Base-by-base conservation (phyloP, 2,797 vertebrate species). In the Huso huso region DNA sequence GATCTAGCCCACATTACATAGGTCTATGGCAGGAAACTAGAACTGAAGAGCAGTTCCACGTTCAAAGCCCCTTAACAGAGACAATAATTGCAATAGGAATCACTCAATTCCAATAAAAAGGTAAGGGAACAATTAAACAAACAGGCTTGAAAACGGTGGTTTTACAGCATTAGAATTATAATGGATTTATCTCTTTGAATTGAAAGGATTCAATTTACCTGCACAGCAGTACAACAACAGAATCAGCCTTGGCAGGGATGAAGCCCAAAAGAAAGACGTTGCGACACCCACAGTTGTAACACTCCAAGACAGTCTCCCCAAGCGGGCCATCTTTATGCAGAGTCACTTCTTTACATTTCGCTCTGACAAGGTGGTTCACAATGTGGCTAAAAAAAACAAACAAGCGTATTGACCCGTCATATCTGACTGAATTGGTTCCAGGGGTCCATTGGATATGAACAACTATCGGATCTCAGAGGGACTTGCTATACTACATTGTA, bases 281-380 rank as follows among this genome's bases (percentile, higher is more conserved):
- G 6, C 96, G 91, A 72, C 96, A 98, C 62, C 95, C 95, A 0
- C 96, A 99, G 84, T 99, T 99, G 79, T 99, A 99, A 13, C 96
- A 98, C 68, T 99, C 96, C 76, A 98, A 78, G 1, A 99, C 94
- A 0, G 96, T 99, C 88, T 99, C 96, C 0, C 95, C 96, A 70
- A 99, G 87, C 0, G 95, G 95, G 0, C 96, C 96, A 1, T 99
- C 95, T 79, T 98, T 98, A 75, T 99, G 97, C 70, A 99, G 88
- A 0, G 96, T 99, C 79, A 99, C 97, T 78, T 99, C 97, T 76
- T 99, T 99, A 83, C 95, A 99, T 77, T 99, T 99, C 8, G 97
- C 97, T 76, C 97, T 89, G 79, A 99, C 97, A 67, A 99, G 86
- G 78, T 99, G 97, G 74, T 99, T 99, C 71, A 99, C 97, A 65